Base-by-base conservation (phyloP, 2,797 vertebrate species). In the Xiphophorus birchmanni region DNA sequence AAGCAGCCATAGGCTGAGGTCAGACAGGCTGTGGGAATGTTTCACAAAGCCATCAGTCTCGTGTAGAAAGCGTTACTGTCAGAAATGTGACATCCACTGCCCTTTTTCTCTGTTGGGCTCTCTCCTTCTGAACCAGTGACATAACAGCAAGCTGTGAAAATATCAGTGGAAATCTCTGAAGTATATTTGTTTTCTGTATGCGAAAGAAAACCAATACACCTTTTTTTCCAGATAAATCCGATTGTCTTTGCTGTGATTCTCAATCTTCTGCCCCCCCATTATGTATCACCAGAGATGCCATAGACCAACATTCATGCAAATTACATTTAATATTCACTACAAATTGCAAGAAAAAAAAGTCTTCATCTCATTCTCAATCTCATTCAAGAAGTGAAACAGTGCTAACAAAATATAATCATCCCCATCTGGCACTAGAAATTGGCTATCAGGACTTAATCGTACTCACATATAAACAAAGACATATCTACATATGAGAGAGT, bases 1-100 rank as follows among this genome's bases (percentile, higher is more conserved):
- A 91, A 79, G 86, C 87, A 74, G 80, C 81, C 82, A 74, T 80
- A 79, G 71, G 86, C 88, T 29, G 73, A 87, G 88, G 91, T 91
- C 90, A 91, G 86, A 82, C 85, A 84, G 54, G 76, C 80, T 76
- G 75, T 85, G 83, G 84, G 87, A 91, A 91, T 89, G 83, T 90
- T 92, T 93, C 87, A 88, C 83, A 82, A 73, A 89, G 86, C 86
- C 89, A 81, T 86, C 80, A 82, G 84, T 86, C 74, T 89, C 75
- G 79, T 87, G 86, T 80, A 83, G 83, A 85, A 87, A 75, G 83
- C 72, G 12, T 77, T 18, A 77, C 81, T 73, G 65, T 82, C 74
- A 74, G 73, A 83, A 77, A 86, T 77, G 88, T 87, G 90, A 91
- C 89, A 85, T 74, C 47, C n/a, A 0, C 69, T 86, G 82, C 47